Evolutionary conservation across 2,888 invertebrate genomes (phyloP), one percentile per base, ranked within the genome.

Genomic region (Argyresthia goedartella): DNA sequence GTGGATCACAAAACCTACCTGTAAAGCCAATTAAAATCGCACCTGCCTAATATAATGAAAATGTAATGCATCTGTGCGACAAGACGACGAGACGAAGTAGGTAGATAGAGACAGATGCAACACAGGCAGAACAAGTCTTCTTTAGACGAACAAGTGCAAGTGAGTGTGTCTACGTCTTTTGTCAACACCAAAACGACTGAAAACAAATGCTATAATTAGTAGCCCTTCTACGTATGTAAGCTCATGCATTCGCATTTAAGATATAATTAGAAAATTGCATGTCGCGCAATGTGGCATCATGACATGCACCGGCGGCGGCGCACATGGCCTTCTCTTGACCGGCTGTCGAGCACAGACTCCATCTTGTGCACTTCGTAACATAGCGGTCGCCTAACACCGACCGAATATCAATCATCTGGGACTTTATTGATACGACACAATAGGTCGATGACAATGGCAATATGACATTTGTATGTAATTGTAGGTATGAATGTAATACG

Each of bases 261-360:
- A 66, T 67, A 68, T 67, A 80, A 70, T 75, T 79, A 76, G 77
- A 77, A 73, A 68, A 69, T 68, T 42, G 35, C 68, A 65, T 66
- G 60, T 25, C 25, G 67, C 25, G 25, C 57, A 52, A 67, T 62
- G 64, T 63, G 60, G 64, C 61, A 65, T 65, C 16, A 1, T 11
- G 11, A 13, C 46, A 57, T 56, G 57, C 60, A 57, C 60, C 60
- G 60, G 61, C 62, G 60, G 61, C 62, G 65, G 67, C 65, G 67
- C 77, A 78, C 72, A 74, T 76, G 78, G 65, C 59, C 59, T 65
- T 66, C 59, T 25, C 10, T 33, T 8, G 6, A 11, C 59, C 63
- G 65, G 61, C 58, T 11, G 33, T 53, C 52, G 57, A 33, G 54
- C 49, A 55, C 47, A 65, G 69, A 73, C 64, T 72, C 79, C 80